Conservation (phyloP, 2,113 vertebrate genomes). For the Phyllopteryx taeniolatus region DNA sequence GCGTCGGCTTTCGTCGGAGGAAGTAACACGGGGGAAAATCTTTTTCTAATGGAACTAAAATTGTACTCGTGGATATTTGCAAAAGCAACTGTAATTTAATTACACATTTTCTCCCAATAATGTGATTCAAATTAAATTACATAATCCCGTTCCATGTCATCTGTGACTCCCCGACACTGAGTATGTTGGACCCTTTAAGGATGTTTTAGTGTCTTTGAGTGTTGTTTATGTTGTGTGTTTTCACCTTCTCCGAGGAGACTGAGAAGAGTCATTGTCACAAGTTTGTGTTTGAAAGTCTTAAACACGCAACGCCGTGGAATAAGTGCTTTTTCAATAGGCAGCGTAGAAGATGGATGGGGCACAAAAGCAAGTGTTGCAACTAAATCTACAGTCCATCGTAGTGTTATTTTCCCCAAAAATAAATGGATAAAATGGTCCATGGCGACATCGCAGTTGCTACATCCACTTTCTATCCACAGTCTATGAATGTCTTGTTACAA, state of each 20-base stretch:
- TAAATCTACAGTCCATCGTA: background rate
- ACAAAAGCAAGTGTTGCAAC: background rate
- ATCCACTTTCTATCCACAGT: background rate
- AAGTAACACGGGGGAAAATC: no score
- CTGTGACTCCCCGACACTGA: background rate
- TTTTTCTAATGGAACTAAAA: no score
- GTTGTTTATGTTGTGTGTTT: constrained; percentile 5
- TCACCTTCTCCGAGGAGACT: background rate
- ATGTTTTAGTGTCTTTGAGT: background rate
- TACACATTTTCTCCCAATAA: no score
- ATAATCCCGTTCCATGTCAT: no score
- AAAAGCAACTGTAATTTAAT: no score
- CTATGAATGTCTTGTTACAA: background rate
- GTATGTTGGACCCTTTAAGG: background rate
- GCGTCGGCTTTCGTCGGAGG: background rate
- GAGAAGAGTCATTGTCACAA: background rate
- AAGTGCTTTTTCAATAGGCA: background rate
- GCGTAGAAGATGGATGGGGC: background rate
- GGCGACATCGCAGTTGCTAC: background rate
- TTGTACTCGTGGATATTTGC: no score
- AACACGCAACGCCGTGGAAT: background rate
- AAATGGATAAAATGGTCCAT: background rate
- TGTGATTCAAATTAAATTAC: no score
- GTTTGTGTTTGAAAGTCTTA: constrained; percentile 9
- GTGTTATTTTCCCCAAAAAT: background rate